Conservation (phyloP, 2,888 invertebrate species). For the Eupithecia dodoneata region DNA sequence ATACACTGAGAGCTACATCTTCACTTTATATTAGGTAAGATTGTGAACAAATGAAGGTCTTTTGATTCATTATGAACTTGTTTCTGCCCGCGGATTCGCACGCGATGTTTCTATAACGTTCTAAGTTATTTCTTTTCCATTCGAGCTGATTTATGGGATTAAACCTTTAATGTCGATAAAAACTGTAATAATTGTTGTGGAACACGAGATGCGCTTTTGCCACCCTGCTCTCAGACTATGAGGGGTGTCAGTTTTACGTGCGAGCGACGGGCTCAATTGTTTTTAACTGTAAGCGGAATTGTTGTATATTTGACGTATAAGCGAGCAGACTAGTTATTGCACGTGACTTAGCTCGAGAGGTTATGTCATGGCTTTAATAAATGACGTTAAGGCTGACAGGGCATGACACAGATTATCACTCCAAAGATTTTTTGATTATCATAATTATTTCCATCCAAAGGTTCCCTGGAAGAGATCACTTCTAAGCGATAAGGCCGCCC, state of each 20-base stretch:
- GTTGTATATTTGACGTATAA: constrained; percentile 15
- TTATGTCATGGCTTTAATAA: neutral
- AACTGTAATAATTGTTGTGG: neutral
- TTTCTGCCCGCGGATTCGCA: no score
- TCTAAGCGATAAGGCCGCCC: no score
- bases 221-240: neutral
- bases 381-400: neutral
- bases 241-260: constrained; percentile 34
- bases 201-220: neutral
- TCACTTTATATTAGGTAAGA: no score
- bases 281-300: constrained; percentile 18
- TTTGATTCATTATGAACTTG: no score
- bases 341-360: neutral
- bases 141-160: no score
- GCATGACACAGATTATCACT: neutral
- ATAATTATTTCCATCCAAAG: no score
- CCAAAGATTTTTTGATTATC: no score
- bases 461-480: no score
- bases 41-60: no score
- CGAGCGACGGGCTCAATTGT: constrained; percentile 29
- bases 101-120: no score
- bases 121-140: no score
- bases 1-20: no score
- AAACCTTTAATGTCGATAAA: neutral
- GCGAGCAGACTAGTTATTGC: constrained; percentile 1